phyloP scores from a whole-genome alignment of 2,888 invertebrate species.

The Heliothis peltigera region DNA sequence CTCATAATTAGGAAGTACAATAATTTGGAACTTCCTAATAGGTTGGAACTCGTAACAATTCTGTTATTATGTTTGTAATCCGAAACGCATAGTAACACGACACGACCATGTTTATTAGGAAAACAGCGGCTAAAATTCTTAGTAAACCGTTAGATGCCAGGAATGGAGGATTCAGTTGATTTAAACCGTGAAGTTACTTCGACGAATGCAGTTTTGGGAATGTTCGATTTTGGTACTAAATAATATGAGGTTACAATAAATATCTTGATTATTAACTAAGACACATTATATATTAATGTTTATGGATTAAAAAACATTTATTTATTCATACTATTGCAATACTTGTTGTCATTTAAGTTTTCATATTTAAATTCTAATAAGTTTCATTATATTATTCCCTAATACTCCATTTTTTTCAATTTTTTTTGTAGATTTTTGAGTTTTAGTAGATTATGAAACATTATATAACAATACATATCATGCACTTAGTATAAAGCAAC shows the following conservation, averaged over 20 bases:
- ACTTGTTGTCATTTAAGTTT: no score
- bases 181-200: constrained; percentile 24
- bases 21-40: constrained; percentile 31
- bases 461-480: no score
- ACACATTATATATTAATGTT: no score
- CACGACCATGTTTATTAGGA: constrained; percentile 70
- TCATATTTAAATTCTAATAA: no score
- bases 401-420: no score
- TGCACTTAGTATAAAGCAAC: not conserved
- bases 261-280: no score
- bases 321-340: no score
- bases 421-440: no score
- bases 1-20: constrained; percentile 41
- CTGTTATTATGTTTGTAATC: constrained; percentile 72
- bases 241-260: no score
- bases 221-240: not conserved
- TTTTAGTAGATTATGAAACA: no score
- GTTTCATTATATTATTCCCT: no score
- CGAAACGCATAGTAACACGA: constrained; percentile 68
- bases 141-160: constrained; percentile 53
- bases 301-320: no score
- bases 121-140: constrained; percentile 67
- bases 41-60: constrained; percentile 58
- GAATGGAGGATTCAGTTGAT: constrained; percentile 30
- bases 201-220: constrained; percentile 10